A percentile compares a stretch with the other conserved stretches of the same genome.
Conservation (phyloP, 2,888 invertebrate genomes). For the Zeuzera pyrina region DNA sequence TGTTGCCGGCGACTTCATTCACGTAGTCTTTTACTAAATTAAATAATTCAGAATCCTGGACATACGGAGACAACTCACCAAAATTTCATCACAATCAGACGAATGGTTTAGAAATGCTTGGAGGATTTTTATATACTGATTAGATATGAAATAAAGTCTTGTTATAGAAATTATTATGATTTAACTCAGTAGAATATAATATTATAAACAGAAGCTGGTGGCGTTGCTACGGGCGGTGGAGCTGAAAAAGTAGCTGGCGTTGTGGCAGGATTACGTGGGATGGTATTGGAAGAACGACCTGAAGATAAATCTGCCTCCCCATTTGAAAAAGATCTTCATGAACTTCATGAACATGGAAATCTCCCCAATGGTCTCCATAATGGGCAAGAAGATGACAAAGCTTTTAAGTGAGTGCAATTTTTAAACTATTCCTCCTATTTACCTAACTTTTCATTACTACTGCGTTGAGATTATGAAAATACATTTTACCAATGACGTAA, state of each 20-base stretch:
- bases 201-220: constrained; percentile 35
- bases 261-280: constrained; percentile 56
- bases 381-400: constrained; percentile 87
- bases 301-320: constrained; percentile 62
- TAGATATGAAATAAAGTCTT: too few species aligned
- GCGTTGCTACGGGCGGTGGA: constrained; percentile 39
- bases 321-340: constrained; percentile 63
- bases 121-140: too few species aligned
- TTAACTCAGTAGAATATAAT: background rate
- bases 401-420: constrained; percentile 85
- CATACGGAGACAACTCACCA: too few species aligned
- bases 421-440: background rate
- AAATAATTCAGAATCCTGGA: too few species aligned
- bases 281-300: constrained; percentile 58
- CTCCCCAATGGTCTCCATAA: constrained; percentile 74
- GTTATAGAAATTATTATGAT: too few species aligned
- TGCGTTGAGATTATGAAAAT: too few species aligned
- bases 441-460: too few species aligned
- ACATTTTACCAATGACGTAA: too few species aligned
- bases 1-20: too few species aligned
- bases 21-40: too few species aligned
- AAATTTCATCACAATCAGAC: too few species aligned
- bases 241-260: constrained; percentile 58
- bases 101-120: too few species aligned
- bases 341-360: constrained; percentile 57